Evolutionary conservation across 2,113 vertebrate genomes (phyloP).

Genomic region (Hippoglossus stenolepis): DNA sequence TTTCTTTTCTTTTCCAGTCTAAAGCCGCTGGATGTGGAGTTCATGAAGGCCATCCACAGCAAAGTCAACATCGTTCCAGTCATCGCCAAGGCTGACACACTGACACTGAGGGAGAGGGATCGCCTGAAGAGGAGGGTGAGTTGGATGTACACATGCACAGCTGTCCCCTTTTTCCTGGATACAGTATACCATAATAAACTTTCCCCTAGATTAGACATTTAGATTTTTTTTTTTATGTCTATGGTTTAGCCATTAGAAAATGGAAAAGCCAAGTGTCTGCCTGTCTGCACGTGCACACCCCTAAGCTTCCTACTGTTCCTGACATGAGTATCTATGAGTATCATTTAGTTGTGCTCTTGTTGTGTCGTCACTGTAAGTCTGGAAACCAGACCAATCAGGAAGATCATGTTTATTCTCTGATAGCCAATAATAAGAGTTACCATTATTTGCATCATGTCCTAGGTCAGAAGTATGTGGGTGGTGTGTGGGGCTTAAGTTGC

Average conservation of each 20-base stretch:
- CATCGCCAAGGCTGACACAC: conserved; percentile 90
- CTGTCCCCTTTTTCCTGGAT: not conserved
- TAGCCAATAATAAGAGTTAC: not conserved
- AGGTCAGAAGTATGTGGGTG: not conserved
- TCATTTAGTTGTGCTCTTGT: no score
- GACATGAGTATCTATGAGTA: not conserved
- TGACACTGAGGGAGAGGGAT: conserved; percentile 89
- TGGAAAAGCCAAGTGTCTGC: conserved; percentile 28
- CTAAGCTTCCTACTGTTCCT: conserved; percentile 65
- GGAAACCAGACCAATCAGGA: not conserved
- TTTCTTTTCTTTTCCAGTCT: conserved; percentile 70
- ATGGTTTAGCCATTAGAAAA: no score
- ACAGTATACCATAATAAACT: not conserved
- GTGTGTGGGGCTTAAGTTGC: not conserved
- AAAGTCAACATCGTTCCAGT: conserved; percentile 95
- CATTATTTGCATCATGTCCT: not conserved
- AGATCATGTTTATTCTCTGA: not conserved
- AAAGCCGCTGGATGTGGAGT: conserved; percentile 92
- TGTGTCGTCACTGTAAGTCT: no score
- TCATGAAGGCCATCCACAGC: conserved; percentile 93
- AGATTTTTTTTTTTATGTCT: not conserved
- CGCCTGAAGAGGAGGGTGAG: conserved; percentile 90
- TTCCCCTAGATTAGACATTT: not conserved
- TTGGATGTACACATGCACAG: not conserved
- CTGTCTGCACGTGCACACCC: conserved; percentile 48